Evolutionary conservation across 2,113 vertebrate genomes (phyloP), one percentile per base, ranked within the genome.

Genomic region (Falcunculus frontatus): DNA sequence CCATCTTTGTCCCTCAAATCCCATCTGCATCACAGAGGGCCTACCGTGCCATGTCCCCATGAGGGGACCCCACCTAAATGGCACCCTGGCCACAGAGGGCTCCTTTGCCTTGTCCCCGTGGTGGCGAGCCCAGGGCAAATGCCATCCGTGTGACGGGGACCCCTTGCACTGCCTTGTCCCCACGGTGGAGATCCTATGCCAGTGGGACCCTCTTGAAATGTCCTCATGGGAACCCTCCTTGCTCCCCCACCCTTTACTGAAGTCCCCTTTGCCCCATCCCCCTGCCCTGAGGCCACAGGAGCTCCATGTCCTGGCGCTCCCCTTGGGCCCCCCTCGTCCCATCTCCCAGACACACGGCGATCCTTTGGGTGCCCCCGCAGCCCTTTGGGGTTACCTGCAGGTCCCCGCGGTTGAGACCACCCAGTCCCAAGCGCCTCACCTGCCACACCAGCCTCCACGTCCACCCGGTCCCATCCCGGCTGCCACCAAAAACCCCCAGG

Each of bases 81-180:
- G 13, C 37, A n/a, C 32, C 10, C 27, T 49, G 44, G 49, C 41
- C 79, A 44, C 60, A 79, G 33, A 69, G 33, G 49, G 7, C n/a
- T 47, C 80, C 44, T 85, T 20, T 63, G 32, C 53, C 25, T 60
- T 27, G 44, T 46, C 33, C 60, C 47, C 1, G 0, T 8, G 14
- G 20, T 16, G 46, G 46, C 7, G 7, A 92, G 3, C 32, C 42
- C 52, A 13, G 0, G 3, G 47, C 2, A 2, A 63, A n/a, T 0
- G 6, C n/a, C 25, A 26, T 23, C 46, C 1, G 0, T 0, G 0
- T 25, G 25, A 44, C 0, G 0, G 15, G 29, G 13, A 25, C 14
- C 21, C 26, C 32, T 35, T 33, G n/a, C 60, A 29, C 17, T 42
- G 52, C 72, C 49, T 32, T 30, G 63, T 64, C 50, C 18, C 44